These are phyloP conservation scores for Zaprionus nigranus DNA, from an alignment of 1,140 invertebrate genomes.

Conservation along the genomic window DNA sequence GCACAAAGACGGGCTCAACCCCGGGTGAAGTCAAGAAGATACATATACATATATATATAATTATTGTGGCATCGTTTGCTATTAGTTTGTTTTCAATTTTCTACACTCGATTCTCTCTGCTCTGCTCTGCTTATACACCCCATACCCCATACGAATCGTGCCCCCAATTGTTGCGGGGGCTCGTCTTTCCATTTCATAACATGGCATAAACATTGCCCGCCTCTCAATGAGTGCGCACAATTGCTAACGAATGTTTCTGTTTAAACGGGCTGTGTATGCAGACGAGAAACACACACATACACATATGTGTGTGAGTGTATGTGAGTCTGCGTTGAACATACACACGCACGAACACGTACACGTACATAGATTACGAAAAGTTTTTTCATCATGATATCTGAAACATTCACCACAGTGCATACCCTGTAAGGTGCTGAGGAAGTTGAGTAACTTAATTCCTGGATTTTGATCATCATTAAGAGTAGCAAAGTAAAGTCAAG, in stretches of 20 bases:
- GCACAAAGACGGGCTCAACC: neutral
- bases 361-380: constrained; percentile 55
- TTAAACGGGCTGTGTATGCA: constrained; percentile 28
- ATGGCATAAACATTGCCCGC: constrained; percentile 59
- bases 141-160: constrained; percentile 34
- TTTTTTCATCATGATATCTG: constrained; percentile 63
- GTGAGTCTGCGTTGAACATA: neutral
- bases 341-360: neutral
- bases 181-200: constrained; percentile 73
- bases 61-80: constrained; percentile 29
- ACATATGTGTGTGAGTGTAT: neutral
- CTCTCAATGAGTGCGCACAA: constrained; percentile 63
- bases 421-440: neutral
- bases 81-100: constrained; percentile 45
- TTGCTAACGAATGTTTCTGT: constrained; percentile 50
- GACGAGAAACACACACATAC: neutral
- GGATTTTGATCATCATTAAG: neutral
- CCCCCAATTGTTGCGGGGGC: constrained; percentile 59
- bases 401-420: constrained; percentile 18
- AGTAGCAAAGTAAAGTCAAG: neutral
- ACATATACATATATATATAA: constrained; percentile 15
- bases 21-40: constrained; percentile 15
- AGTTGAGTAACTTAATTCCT: neutral
- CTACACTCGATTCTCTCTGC: neutral
- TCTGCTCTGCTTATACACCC: constrained; percentile 15